Conservation (phyloP, 1,140 invertebrate species). For the Apis dorsata region DNA sequence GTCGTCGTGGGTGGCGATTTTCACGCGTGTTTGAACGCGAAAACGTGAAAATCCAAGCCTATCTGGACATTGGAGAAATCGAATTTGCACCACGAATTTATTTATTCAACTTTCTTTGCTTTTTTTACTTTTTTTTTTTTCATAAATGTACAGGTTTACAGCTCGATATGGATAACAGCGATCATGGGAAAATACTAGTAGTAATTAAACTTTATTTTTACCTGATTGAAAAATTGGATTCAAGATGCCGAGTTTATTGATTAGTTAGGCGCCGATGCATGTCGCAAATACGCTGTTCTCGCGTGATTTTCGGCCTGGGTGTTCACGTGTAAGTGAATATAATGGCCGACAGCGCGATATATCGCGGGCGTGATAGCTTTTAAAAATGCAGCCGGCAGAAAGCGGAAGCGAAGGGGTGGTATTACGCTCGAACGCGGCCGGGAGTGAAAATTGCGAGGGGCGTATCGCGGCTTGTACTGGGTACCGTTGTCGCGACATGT, state of each 20-base stretch:
- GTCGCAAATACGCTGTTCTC: no score
- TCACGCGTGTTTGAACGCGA: background rate
- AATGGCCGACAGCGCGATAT: slow-evolving; percentile 39
- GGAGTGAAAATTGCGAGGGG: slow-evolving; percentile 15
- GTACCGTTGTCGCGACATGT: slow-evolving; percentile 5
- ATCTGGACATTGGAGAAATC: no score
- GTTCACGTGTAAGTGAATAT: background rate
- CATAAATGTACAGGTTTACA: no score
- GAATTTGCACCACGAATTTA: background rate
- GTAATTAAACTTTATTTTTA: no score
- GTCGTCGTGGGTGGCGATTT: slow-evolving; percentile 23
- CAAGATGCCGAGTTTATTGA: background rate
- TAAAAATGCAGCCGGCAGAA: slow-evolving; percentile 35
- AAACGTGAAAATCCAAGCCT: background rate
- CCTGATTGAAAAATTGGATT: no score
- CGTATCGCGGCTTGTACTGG: background rate
- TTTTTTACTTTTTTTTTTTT: no score
- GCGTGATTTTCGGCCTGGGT: background rate
- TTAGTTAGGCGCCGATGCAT: background rate
- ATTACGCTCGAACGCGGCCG: slow-evolving; percentile 29
- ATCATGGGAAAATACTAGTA: no score
- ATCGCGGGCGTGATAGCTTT: slow-evolving; percentile 24
- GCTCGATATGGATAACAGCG: no score
- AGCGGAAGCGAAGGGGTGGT: slow-evolving; percentile 19
- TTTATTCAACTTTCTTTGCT: no score